phyloP scores from a whole-genome alignment of 2,113 vertebrate genomes.

The Phalacrocorax carbo region DNA sequence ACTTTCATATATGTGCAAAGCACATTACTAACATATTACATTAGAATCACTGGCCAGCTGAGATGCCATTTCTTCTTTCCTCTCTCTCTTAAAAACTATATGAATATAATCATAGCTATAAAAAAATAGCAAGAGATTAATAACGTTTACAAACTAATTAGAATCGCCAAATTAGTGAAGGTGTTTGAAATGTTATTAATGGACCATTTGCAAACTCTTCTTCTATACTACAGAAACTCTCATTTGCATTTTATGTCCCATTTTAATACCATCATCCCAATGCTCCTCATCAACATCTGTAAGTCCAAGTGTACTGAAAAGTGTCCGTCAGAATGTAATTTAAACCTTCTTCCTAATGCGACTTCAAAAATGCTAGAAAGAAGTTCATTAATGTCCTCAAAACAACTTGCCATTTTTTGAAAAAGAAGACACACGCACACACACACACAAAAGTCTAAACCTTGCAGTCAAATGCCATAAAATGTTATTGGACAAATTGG shows the following conservation, averaged over 20 bases:
- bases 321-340: neutral
- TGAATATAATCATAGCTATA: neutral
- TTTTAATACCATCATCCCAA: neutral
- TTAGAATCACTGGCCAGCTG: neutral
- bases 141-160: neutral
- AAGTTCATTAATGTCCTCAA: neutral
- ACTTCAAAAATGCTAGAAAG: neutral
- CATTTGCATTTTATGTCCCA: neutral
- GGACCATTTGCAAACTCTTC: neutral
- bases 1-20: neutral
- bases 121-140: neutral
- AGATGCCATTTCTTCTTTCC: neutral
- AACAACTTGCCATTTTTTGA: neutral
- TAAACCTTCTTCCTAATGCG: neutral
- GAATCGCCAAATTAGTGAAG: neutral
- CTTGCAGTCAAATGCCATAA: neutral
- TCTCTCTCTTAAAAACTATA: neutral
- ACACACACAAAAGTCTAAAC: neutral
- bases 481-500: neutral
- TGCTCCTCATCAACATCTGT: neutral
- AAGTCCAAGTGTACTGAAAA: neutral
- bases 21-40: neutral
- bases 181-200: neutral
- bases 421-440: neutral
- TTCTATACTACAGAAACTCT: neutral